Percentiles rank a stretch among this genome's conserved stretches.
phyloP scores from a whole-genome alignment of 2,888 invertebrate species.

The Oscheius sp. region DNA sequence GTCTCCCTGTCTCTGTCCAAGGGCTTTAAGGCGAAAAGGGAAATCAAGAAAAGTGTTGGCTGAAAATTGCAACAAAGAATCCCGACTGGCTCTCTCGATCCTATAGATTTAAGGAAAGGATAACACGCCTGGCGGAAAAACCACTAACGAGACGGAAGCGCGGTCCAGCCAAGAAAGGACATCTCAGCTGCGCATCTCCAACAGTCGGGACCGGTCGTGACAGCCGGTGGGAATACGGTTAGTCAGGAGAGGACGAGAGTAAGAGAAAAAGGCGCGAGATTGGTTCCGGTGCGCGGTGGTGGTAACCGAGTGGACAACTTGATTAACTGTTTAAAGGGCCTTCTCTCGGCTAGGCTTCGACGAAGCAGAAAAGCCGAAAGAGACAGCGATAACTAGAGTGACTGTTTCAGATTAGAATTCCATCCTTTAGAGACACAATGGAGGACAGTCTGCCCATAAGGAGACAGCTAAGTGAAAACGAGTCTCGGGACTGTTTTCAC shows the following conservation, averaged over 20 bases:
- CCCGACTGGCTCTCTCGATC: no score
- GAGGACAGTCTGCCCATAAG: no score
- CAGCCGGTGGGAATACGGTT: slow-evolving; percentile 23
- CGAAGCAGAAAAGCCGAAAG: background rate
- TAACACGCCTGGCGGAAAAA: slow-evolving; percentile 33
- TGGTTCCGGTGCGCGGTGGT: slow-evolving; percentile 16
- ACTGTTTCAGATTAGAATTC: no score
- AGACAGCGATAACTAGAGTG: no score
- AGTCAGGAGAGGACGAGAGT: slow-evolving; percentile 4
- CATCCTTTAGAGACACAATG: no score
- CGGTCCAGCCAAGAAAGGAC: slow-evolving; percentile 33
- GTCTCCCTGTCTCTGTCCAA: no score
- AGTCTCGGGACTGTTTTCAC: slow-evolving; percentile 32
- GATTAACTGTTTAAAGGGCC: slow-evolving; percentile 21
- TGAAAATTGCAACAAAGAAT: no score
- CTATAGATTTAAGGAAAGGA: slow-evolving; percentile 8
- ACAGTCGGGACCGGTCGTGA: slow-evolving; percentile 32
- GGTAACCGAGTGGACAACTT: slow-evolving; percentile 29
- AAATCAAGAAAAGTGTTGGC: no score
- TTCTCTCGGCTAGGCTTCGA: background rate
- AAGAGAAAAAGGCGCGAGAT: background rate
- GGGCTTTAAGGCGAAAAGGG: no score
- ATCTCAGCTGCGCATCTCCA: slow-evolving; percentile 32
- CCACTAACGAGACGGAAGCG: slow-evolving; percentile 37
- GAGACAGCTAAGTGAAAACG: slow-evolving; percentile 19